phyloP scores from a whole-genome alignment of 1,140 invertebrate species.

The Nebria ingens region DNA sequence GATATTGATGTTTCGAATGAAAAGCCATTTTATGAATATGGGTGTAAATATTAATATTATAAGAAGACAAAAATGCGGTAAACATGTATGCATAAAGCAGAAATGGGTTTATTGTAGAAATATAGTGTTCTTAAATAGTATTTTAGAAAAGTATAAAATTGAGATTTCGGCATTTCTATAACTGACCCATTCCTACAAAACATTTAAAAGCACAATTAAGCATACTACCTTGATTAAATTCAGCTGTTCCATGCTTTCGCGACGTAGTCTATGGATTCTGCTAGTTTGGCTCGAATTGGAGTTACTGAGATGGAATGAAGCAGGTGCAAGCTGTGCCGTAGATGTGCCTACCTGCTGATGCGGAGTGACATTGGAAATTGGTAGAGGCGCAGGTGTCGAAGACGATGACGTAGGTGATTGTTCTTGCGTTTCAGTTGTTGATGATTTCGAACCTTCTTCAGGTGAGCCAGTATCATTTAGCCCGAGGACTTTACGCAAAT shows the following conservation, averaged over 20 bases:
- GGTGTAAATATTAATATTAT: no score
- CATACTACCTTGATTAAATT: slow-evolving; percentile 76
- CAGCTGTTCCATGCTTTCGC: slow-evolving; percentile 93
- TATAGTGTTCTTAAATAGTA: no score
- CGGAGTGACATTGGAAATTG: no score
- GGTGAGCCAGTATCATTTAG: slow-evolving; percentile 43
- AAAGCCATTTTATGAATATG: no score
- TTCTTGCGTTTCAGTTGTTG: slow-evolving; percentile 28
- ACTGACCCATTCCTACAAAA: no score
- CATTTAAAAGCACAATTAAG: slow-evolving; percentile 21
- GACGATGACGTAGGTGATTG: slow-evolving; percentile 7
- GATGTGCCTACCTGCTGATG: not conserved
- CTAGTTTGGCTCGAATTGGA: slow-evolving; percentile 12
- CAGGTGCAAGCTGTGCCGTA: slow-evolving; percentile 21
- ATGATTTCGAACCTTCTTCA: slow-evolving; percentile 28
- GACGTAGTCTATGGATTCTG: slow-evolving; percentile 54
- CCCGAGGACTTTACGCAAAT: slow-evolving; percentile 75
- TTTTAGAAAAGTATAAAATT: no score
- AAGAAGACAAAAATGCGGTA: no score
- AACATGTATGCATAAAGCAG: no score
- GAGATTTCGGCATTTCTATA: no score
- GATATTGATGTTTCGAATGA: no score
- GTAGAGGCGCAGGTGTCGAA: not conserved
- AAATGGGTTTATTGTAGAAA: no score
- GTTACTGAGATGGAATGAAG: slow-evolving; percentile 5